A percentile compares a stretch with the other conserved stretches of the same genome.
phyloP scores from a whole-genome alignment of 1,140 invertebrate genomes.

The Lucilia cuprina region DNA sequence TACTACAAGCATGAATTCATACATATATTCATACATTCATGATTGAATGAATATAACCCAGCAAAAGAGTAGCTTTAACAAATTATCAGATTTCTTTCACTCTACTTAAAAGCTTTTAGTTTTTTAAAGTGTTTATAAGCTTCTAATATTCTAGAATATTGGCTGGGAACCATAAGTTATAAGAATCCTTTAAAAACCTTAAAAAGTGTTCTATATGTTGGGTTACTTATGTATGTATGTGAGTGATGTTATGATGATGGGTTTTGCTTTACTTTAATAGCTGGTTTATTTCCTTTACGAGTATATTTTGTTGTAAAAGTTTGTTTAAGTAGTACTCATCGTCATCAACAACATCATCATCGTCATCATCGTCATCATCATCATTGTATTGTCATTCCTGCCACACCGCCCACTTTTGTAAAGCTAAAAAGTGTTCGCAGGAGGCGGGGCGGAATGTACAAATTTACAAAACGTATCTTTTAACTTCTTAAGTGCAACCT shows the following conservation, averaged over 20 bases:
- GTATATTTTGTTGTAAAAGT: neutral
- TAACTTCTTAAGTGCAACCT: constrained; percentile 28
- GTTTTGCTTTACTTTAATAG: constrained; percentile 15
- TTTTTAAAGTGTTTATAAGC: too few species aligned
- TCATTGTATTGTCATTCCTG: neutral
- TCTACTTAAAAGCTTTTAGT: too few species aligned
- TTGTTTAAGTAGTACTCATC: neutral
- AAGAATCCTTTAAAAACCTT: too few species aligned
- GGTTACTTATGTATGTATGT: neutral
- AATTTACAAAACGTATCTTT: neutral
- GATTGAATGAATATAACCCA: neutral
- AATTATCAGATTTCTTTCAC: too few species aligned
- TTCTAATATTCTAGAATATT: too few species aligned
- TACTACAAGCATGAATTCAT: neutral
- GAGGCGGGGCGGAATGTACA: neutral
- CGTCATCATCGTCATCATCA: too few species aligned
- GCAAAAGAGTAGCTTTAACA: neutral
- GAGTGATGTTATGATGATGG: constrained; percentile 11
- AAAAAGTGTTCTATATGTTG: neutral
- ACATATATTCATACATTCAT: neutral
- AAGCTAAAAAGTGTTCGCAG: too few species aligned
- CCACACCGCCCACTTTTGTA: neutral
- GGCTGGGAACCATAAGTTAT: too few species aligned
- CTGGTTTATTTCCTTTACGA: neutral
- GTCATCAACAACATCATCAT: neutral